Base-by-base conservation (phyloP, 2,888 invertebrate species). In the Heliothis peltigera region DNA sequence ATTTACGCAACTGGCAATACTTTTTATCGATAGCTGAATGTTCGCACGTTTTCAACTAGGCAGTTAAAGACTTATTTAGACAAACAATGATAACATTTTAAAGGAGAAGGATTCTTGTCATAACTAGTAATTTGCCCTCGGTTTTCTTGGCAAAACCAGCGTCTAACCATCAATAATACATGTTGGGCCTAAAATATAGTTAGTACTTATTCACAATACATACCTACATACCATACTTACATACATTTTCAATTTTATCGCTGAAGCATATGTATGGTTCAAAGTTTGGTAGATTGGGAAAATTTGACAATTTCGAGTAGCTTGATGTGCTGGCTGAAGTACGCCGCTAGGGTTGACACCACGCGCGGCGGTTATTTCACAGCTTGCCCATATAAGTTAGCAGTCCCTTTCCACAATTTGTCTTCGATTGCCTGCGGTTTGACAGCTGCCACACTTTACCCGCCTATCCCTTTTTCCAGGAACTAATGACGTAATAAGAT, bases 1-100 rank as follows among this genome's bases (percentile, higher is more conserved):
- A 69, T 79, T 79, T 81, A 77, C 80, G 70, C 81, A 80, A 79
- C 65, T 79, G 67, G 71, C 71, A 77, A 81, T 53, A 71, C 66
- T 77, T 81, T 81, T 79, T 79, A 75, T 81, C 46, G 52, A 70
- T 59, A 67, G 48, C 42, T 65, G 52, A 69, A 68, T 73, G 59
- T 79, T 81, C 77, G 70, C 81, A 79, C 77, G 79, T 76, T 67
- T 65, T 55, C 57, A 54, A 19, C 49, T 28, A 22, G 6, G 28
- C 54, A 63, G 18, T 21, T 57, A 54, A 56, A 35, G 53, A 60
- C 47, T 12, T 19, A 48, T 52, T 48, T 51, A 18, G 32, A 59
- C 42, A 71, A 21, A 71, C 55, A 68, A 67, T 67, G 52, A 48
- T 70, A 53, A 42, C 47, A 28, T 42, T 51, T 44, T 54, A 22